phyloP scores from a whole-genome alignment of 2,888 invertebrate genomes.

The Axea sp. region DNA sequence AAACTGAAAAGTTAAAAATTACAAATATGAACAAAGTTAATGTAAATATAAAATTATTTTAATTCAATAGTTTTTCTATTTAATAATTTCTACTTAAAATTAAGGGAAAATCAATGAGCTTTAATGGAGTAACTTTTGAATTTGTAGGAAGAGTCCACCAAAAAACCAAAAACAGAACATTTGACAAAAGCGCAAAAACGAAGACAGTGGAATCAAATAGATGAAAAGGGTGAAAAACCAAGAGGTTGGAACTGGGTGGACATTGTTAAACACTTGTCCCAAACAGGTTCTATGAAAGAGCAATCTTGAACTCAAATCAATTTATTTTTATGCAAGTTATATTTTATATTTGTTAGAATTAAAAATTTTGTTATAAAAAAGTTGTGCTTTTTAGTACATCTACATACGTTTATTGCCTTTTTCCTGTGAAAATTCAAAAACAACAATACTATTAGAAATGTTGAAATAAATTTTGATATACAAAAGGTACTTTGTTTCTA shows the following conservation, averaged over 20 bases:
- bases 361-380: too few relatives aligned
- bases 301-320: constrained; percentile 67
- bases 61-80: too few relatives aligned
- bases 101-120: too few relatives aligned
- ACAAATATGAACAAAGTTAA: constrained; percentile 79
- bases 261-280: constrained; percentile 96
- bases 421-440: too few relatives aligned
- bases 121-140: too few relatives aligned
- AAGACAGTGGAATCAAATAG: constrained; percentile 91
- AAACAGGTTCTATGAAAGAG: constrained; percentile 83
- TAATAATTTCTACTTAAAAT: too few relatives aligned
- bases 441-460: too few relatives aligned
- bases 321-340: constrained; percentile 49
- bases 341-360: constrained; percentile 42
- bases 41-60: constrained; percentile 29
- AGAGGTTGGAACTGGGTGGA: constrained; percentile 98
- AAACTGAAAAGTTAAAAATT: constrained; percentile 82
- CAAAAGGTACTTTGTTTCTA: too few relatives aligned
- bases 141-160: constrained; percentile 78
- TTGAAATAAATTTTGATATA: too few relatives aligned
- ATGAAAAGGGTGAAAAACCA: constrained; percentile 90
- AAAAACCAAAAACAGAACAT: constrained; percentile 89
- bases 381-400: too few relatives aligned
- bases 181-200: constrained; percentile 95
- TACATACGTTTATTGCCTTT: too few relatives aligned